Conservation (phyloP, 2,113 vertebrate species). For the Opisthocomus hoazin region DNA sequence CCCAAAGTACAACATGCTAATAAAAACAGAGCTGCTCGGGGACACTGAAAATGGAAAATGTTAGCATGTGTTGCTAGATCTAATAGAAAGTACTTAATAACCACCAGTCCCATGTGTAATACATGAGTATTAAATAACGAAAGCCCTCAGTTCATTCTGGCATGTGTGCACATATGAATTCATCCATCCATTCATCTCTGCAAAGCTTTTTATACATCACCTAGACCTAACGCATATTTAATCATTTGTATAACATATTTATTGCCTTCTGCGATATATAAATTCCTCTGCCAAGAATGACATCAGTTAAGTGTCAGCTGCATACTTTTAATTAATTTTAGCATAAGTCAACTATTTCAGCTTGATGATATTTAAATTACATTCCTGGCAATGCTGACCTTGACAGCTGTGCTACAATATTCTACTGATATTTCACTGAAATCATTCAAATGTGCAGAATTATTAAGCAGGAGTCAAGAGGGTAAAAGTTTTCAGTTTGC, state of each 20-base stretch:
- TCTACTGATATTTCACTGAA: neutral
- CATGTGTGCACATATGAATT: neutral
- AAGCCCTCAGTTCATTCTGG: neutral
- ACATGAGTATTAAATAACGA: neutral
- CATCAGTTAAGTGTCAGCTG: slow-evolving; percentile 3
- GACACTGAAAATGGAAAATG: neutral
- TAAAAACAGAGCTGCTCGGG: neutral
- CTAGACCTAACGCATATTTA: neutral
- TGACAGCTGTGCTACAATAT: neutral
- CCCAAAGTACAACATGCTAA: neutral
- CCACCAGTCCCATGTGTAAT: neutral
- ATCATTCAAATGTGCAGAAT: neutral
- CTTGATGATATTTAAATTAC: slow-evolving; percentile 6
- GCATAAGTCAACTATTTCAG: neutral
- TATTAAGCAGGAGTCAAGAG: neutral
- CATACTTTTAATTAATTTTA: slow-evolving; percentile 9
- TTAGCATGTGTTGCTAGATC: neutral
- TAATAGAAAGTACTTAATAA: slow-evolving; percentile 20
- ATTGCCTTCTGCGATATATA: neutral
- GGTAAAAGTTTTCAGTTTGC: neutral
- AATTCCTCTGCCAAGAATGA: slow-evolving; percentile 12
- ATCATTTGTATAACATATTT: neutral
- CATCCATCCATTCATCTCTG: neutral
- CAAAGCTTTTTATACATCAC: neutral
- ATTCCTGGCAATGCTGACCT: neutral